Evolutionary conservation across 2,888 invertebrate species (phyloP), one percentile per base, ranked within the genome.

Genomic region (Heteropelma amictum): DNA sequence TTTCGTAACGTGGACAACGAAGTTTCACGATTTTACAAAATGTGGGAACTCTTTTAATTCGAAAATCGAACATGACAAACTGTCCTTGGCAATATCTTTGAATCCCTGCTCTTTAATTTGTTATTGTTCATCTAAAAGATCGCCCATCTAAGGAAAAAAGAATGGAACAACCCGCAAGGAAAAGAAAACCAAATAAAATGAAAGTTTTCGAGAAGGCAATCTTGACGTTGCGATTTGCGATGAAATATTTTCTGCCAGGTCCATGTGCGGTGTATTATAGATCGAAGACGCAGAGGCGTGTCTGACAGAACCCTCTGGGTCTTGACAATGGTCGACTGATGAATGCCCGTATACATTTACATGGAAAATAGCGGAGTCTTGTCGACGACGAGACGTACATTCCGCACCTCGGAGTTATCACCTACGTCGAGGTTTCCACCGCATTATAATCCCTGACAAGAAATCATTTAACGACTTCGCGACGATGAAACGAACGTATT

Each of bases 331-430:
- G 76, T 72, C 72, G 28, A 45, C 82, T 87, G 87, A 87, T 86
- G 87, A 87, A 87, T 86, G 84, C 83, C 81, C 83, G 86, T 87
- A 87, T 87, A 87, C 81, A 87, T 87, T 87, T 87, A 87, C 87
- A 87, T 87, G 83, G 84, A 81, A 86, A 87, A 86, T 87, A 82
- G 81, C 79, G 58, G 79, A 77, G 76, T 72, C 78, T 77, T 67
- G 69, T 69, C 67, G 49, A 77, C 77, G 73, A 77, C 76, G 80
- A 81, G 81, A 82, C 81, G 58, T 35, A 49, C 61, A 28, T 21
- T 38, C 38, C 35, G 23, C 35, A 30, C 45, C 45, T 30, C 38
- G 17, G n/a, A n/a, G 54, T 79, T 76, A 80, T 79, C 79, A 72
- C 78, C 74, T 72, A 74, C 65, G 65, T 72, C 76, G 61, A 77